These are phyloP conservation scores for Pangasianodon hypophthalmus DNA, from an alignment of 2,113 vertebrate species.

Conservation along the genomic window DNA sequence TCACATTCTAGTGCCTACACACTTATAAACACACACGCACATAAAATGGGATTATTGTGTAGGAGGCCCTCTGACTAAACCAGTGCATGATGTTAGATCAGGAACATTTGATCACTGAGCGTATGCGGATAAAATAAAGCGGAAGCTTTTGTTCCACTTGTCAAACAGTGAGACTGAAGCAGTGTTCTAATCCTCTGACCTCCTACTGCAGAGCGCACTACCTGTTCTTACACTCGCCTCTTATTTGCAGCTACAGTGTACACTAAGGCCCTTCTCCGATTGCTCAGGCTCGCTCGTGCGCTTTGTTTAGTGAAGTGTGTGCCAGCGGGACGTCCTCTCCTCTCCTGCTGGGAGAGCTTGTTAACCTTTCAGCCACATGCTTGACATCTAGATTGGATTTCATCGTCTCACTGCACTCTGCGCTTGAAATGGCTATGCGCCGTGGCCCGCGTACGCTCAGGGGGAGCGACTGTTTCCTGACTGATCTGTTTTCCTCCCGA, in stretches of 20 bases:
- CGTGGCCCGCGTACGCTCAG: constrained; percentile 67
- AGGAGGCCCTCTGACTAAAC: constrained; percentile 17
- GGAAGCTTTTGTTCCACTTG: constrained; percentile 27
- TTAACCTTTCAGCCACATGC: constrained; percentile 60
- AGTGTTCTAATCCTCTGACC: constrained; percentile 17
- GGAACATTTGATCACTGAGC: not conserved
- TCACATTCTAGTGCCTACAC: not conserved
- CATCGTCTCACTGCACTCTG: constrained; percentile 69
- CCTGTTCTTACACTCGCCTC: not conserved
- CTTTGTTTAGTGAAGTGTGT: constrained; percentile 31
- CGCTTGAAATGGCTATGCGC: constrained; percentile 60
- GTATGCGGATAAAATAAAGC: constrained; percentile 3
- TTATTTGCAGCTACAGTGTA: constrained; percentile 20
- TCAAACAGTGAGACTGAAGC: constrained; percentile 2
- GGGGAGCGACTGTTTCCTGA: constrained; percentile 69
- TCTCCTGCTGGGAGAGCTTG: constrained; percentile 46
- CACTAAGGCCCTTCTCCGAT: constrained; percentile 32
- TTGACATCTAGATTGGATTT: constrained; percentile 70
- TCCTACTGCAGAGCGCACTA: constrained; percentile 1
- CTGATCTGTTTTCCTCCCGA: constrained; percentile 72
- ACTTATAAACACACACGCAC: constrained; percentile 9
- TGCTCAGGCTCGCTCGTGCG: constrained; percentile 2
- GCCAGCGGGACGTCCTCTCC: constrained; percentile 39
- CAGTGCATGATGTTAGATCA: not conserved
- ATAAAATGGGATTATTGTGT: not conserved